phyloP scores from a whole-genome alignment of 2,113 vertebrate genomes.

The Meriones unguiculatus region DNA sequence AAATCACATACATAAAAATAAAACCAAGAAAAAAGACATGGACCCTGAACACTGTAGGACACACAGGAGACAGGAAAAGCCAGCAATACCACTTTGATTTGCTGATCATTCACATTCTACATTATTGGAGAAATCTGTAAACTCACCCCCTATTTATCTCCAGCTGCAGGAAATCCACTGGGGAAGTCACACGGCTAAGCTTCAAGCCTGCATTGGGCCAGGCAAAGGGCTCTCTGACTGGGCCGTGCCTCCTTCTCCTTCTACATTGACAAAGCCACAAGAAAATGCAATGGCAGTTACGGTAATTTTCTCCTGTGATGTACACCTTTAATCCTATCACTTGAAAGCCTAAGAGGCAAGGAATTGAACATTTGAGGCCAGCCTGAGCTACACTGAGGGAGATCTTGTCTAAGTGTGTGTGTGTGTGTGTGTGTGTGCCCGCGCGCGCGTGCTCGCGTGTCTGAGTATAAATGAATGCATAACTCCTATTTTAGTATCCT shows the following conservation, averaged over 20 bases:
- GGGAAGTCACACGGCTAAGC: background rate
- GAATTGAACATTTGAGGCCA: background rate
- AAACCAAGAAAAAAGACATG: background rate
- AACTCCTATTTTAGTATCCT: background rate
- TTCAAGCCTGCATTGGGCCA: rapidly evolving
- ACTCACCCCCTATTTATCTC: background rate
- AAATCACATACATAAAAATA: background rate
- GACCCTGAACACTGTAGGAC: rapidly evolving
- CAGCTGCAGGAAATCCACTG: background rate
- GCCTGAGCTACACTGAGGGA: background rate
- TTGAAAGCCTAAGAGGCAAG: background rate
- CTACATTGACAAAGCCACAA: background rate
- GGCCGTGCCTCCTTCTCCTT: rapidly evolving
- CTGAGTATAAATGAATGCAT: background rate
- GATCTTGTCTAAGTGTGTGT: background rate
- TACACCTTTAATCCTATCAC: background rate
- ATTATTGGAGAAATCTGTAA: too few relatives aligned
- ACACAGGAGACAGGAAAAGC: rapidly evolving
- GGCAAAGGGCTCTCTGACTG: too few relatives aligned
- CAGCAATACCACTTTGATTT: background rate
- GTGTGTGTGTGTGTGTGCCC: background rate
- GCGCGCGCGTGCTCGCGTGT: too few relatives aligned
- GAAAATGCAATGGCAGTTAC: background rate
- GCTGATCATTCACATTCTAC: too few relatives aligned
- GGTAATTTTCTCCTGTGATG: too few relatives aligned